Evolutionary conservation across 2,113 vertebrate genomes (phyloP).

Genomic region (Trinectes maculatus): DNA sequence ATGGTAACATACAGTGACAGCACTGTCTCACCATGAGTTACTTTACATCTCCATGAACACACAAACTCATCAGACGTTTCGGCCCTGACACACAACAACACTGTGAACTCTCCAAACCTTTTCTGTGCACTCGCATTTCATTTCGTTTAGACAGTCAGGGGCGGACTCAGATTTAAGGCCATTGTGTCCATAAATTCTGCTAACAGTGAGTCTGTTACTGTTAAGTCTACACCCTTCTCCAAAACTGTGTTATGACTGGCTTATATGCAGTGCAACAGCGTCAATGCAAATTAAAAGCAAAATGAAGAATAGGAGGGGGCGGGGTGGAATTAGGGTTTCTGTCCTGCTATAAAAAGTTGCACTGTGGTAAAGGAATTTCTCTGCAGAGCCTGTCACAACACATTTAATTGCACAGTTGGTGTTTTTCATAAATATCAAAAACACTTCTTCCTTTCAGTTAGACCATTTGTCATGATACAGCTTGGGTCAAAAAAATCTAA

Average conservation of each 20-base stretch:
- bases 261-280: conserved; percentile 27
- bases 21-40: not conserved
- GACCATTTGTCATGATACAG: not conserved
- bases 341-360: not conserved
- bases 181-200: conserved; percentile 64
- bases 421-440: not conserved
- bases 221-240: conserved; percentile 61
- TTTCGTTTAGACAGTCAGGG: conserved; percentile 62
- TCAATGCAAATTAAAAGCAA: conserved; percentile 57
- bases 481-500: no score
- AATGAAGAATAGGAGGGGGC: conserved; percentile 20
- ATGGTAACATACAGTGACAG: not conserved
- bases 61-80: conserved; percentile 43
- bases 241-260: conserved; percentile 63
- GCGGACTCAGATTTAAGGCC: conserved; percentile 50
- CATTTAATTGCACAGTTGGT: not conserved
- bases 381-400: not conserved
- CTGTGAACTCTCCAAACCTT: conserved; percentile 43
- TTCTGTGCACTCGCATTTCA: conserved; percentile 52
- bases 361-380: not conserved
- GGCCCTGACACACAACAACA: conserved; percentile 36
- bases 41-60: not conserved
- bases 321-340: not conserved
- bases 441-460: not conserved
- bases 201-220: conserved; percentile 68